Percentiles rank a stretch among this genome's conserved stretches.
Conservation (phyloP, 2,888 invertebrate genomes). For the Nymphalis urticae region DNA sequence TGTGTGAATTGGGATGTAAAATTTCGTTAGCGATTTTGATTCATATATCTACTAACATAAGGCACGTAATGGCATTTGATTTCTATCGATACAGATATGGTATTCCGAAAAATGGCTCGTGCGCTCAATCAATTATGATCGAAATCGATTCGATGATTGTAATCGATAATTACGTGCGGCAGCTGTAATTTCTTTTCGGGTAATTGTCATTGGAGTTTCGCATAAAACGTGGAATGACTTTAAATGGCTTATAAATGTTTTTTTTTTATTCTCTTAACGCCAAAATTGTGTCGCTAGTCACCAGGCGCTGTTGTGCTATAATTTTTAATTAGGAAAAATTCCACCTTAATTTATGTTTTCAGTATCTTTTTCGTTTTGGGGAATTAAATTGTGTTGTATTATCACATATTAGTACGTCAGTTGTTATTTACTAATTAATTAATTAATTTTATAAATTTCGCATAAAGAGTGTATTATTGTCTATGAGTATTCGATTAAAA, state of each 20-base stretch:
- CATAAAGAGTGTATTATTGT: too few relatives aligned
- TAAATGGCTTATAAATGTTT: slow-evolving; percentile 34
- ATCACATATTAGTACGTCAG: too few relatives aligned
- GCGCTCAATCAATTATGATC: slow-evolving; percentile 71
- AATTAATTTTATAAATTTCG: too few relatives aligned
- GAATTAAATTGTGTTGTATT: not conserved
- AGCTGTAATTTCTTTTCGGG: slow-evolving; percentile 60
- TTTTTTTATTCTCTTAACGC: slow-evolving; percentile 19
- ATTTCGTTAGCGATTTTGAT: slow-evolving; percentile 9
- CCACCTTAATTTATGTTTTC: not conserved
- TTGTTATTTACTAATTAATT: too few relatives aligned
- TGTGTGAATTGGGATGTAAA: not conserved
- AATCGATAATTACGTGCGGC: slow-evolving; percentile 69
- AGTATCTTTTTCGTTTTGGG: not conserved
- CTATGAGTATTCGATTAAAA: too few relatives aligned
- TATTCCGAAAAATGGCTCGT: slow-evolving; percentile 49
- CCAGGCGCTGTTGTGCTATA: not conserved
- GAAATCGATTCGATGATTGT: slow-evolving; percentile 70
- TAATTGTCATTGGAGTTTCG: slow-evolving; percentile 42
- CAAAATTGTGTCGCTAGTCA: slow-evolving; percentile 11
- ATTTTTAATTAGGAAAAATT: slow-evolving; percentile 21
- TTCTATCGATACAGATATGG: slow-evolving; percentile 23
- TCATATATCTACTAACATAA: not conserved
- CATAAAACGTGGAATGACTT: slow-evolving; percentile 31
- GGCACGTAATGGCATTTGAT: slow-evolving; percentile 12